Percentiles rank a stretch among this genome's conserved stretches.
Conservation (phyloP, 1,140 invertebrate species). For the Sesamia nonagrioides region DNA sequence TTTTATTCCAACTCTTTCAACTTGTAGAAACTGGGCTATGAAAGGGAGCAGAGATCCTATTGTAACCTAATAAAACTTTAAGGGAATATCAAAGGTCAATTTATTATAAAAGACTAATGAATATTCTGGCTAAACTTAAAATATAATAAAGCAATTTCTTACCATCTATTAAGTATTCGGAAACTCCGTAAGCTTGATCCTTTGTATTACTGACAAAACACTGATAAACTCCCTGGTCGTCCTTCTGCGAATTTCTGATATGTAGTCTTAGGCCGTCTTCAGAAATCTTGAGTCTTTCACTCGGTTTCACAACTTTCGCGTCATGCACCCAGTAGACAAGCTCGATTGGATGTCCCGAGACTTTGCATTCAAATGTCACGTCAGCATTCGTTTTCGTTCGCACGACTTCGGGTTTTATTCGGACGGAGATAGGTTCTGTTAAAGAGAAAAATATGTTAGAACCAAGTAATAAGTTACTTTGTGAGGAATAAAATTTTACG, state of each 20-base stretch:
- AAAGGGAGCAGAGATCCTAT: background rate
- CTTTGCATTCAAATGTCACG: constrained; percentile 94
- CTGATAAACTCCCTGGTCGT: constrained; percentile 96
- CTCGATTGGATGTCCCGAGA: constrained; percentile 94
- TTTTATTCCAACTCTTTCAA: constrained; percentile 50
- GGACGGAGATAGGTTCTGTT: constrained; percentile 91
- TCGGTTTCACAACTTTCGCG: constrained; percentile 90
- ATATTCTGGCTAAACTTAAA: background rate
- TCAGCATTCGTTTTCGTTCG: constrained; percentile 94
- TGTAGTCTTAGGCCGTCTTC: constrained; percentile 88
- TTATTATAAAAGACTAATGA: too few species aligned
- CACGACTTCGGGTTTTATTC: constrained; percentile 91
- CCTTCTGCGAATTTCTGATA: constrained; percentile 91
- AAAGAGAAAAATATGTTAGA: constrained; percentile 44
- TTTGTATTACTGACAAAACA: constrained; percentile 95
- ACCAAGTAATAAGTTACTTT: constrained; percentile 22
- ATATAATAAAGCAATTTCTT: constrained; percentile 65
- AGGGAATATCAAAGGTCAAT: too few species aligned
- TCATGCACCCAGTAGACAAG: constrained; percentile 95
- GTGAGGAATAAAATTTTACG: constrained; percentile 43
- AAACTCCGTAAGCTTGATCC: constrained; percentile 94
- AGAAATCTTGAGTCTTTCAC: constrained; percentile 88
- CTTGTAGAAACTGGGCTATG: constrained; percentile 23
- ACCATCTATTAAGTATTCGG: constrained; percentile 95
- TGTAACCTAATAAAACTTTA: constrained; percentile 31